Evolutionary conservation across 2,888 invertebrate species (phyloP), one percentile per base, ranked within the genome.

Genomic region (Euplagia quadripunctaria): DNA sequence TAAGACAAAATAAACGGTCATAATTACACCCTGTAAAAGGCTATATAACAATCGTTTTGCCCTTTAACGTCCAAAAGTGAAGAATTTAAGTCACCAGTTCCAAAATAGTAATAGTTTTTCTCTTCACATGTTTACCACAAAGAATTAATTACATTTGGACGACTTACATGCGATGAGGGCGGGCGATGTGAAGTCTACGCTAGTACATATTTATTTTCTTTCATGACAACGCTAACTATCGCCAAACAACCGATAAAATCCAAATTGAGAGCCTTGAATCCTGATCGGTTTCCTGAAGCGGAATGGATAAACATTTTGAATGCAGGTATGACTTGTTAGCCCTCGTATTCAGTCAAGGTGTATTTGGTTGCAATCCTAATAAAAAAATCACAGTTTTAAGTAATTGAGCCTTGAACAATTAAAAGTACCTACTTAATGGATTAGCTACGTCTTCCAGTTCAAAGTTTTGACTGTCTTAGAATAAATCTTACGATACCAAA

Each of bases 31-130:
- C 7, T 52, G 43, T 46, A 64, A 31, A 43, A 72, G 55, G 6
- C 49, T 51, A 20, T 1, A 43, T n/a, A n/a, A 68, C 64, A 74
- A 46, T 58, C 68, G 42, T 70, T 72, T 67, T 81, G 82, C 76
- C 78, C 79, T 81, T 82, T 76, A 83, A 64, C 31, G 61, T 71
- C 74, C 80, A 81, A 81, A 81, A 77, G 70, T 88, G 87, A 85
- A 85, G 86, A 88, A 87, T 88, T 77, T 46, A 73, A 70, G 74
- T 79, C 80, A 82, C 86, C 85, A 88, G 88, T 83, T 86, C 83
- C 82, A 81, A 87, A 87, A 89, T 89, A 82, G 81, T 87, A 88
- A 88, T 89, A 88, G 83, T 88, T 89, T 90, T 89, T 88, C 84
- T 83, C 85, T 85, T 69, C 63, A 51, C 14, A 81, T 83, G 82